Conservation (phyloP, 2,888 invertebrate species). For the Drosophila gaucha region DNA sequence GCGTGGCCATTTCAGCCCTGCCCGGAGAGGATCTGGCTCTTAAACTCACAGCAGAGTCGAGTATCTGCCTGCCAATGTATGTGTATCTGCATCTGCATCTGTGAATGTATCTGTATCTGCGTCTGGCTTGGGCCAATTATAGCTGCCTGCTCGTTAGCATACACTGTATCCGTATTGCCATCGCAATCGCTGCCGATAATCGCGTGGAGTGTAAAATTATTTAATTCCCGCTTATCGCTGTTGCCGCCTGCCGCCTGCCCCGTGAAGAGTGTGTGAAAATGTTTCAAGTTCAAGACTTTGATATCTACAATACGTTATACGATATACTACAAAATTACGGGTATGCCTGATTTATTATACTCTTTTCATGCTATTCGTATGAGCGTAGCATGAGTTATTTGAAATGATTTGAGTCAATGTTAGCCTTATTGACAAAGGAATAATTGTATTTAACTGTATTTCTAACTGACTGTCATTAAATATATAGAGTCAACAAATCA, state of each 20-base stretch:
- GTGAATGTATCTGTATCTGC: neutral
- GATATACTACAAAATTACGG: neutral
- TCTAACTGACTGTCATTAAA: no score
- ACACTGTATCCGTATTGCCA: constrained; percentile 81
- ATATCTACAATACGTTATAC: constrained; percentile 52
- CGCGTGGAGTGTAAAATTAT: constrained; percentile 81
- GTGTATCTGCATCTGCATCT: neutral
- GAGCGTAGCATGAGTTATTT: no score
- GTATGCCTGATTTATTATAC: constrained; percentile 13
- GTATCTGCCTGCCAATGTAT: constrained; percentile 5
- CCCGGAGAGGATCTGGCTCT: constrained; percentile 26
- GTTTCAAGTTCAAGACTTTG: constrained; percentile 67
- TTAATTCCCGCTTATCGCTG: constrained; percentile 78
- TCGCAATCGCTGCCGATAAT: constrained; percentile 80
- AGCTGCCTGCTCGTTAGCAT: constrained; percentile 75
- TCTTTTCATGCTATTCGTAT: no score
- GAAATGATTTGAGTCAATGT: no score
- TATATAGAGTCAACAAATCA: no score
- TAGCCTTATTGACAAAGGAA: no score
- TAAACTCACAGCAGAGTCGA: neutral
- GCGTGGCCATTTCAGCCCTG: constrained; percentile 54
- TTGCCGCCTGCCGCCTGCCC: constrained; percentile 34
- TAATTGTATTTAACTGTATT: no score
- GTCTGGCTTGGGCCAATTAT: constrained; percentile 65
- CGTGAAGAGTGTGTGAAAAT: constrained; percentile 71